Conservation (phyloP, 2,797 vertebrate species). For the Lagorchestes hirsutus region DNA sequence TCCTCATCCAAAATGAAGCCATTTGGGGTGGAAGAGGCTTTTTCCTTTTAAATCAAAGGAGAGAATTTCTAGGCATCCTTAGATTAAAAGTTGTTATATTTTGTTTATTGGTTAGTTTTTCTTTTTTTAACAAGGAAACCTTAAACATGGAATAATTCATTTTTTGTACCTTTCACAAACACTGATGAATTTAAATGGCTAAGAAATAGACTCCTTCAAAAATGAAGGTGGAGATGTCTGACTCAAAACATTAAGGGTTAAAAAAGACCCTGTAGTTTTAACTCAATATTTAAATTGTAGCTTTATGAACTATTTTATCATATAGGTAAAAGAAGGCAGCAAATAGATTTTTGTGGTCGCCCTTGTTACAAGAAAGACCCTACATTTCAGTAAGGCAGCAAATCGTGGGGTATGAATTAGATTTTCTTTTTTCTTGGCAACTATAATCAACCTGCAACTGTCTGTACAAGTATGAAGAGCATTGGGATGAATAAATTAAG, state of each 20-base stretch:
- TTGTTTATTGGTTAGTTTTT: background rate
- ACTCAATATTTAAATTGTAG: background rate
- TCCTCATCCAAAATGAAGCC: background rate
- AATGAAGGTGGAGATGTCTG: background rate
- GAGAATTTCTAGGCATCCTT: background rate
- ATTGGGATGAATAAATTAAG: background rate
- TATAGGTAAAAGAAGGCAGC: background rate
- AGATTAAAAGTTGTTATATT: background rate
- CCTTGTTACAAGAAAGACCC: background rate
- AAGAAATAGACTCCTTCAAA: background rate
- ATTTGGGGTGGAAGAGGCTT: background rate
- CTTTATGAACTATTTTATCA: background rate
- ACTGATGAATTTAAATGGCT: background rate
- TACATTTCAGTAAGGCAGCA: background rate
- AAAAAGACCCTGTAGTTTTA: background rate
- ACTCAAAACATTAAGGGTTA: background rate
- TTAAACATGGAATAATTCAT: conserved; percentile 11
- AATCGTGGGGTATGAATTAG: background rate
- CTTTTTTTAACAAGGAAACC: background rate
- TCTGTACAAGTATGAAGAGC: background rate
- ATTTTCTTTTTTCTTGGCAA: background rate
- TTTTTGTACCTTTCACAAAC: background rate
- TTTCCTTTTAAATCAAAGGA: too few species aligned
- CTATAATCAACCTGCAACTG: background rate
- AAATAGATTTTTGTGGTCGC: background rate